phyloP scores from a whole-genome alignment of 35 echinoderm and acorn worm genomes.

The Heliocidaris tuberculata region DNA sequence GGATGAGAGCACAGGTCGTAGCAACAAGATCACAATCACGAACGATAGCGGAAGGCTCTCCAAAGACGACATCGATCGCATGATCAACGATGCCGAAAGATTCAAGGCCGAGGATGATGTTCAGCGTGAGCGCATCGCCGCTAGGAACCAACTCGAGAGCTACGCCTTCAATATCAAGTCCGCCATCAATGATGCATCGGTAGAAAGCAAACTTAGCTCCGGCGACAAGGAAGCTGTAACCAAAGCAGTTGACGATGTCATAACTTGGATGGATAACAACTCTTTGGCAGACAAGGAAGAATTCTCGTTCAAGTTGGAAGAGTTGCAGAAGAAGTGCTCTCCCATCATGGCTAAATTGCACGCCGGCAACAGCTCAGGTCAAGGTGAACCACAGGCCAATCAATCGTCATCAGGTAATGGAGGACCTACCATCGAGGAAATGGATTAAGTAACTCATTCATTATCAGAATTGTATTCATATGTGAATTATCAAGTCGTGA shows the following conservation, averaged over 20 bases:
- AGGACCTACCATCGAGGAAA: not conserved
- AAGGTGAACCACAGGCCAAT: conserved; percentile 47
- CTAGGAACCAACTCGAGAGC: conserved; percentile 81
- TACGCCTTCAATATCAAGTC: conserved; percentile 83
- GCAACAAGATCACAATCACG: conserved; percentile 72
- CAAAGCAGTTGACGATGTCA: not conserved
- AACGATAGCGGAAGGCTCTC: conserved; percentile 53
- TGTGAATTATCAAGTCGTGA: too few species aligned
- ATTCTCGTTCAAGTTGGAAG: conserved; percentile 49
- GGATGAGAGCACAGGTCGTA: conserved; percentile 62
- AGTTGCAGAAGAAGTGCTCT: conserved; percentile 52
- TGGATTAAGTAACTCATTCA: not conserved
- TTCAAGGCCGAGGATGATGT: conserved; percentile 88
- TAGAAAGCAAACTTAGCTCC: conserved; percentile 56
- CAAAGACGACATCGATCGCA: conserved; percentile 73
- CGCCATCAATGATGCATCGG: conserved; percentile 62
- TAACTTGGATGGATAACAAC: conserved; percentile 58
- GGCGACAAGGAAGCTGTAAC: not conserved
- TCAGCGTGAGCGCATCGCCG: conserved; percentile 66
- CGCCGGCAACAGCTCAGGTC: not conserved
- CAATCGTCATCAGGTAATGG: conserved; percentile 40
- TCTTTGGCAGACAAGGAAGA: conserved; percentile 52
- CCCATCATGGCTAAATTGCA: conserved; percentile 61
- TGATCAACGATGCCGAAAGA: conserved; percentile 75
- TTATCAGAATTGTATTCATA: too few species aligned